A percentile compares a stretch with the other conserved stretches of the same genome.
Evolutionary conservation across 2,113 vertebrate species (phyloP).

Genomic region (Pseudolaguvia tuberculata): DNA sequence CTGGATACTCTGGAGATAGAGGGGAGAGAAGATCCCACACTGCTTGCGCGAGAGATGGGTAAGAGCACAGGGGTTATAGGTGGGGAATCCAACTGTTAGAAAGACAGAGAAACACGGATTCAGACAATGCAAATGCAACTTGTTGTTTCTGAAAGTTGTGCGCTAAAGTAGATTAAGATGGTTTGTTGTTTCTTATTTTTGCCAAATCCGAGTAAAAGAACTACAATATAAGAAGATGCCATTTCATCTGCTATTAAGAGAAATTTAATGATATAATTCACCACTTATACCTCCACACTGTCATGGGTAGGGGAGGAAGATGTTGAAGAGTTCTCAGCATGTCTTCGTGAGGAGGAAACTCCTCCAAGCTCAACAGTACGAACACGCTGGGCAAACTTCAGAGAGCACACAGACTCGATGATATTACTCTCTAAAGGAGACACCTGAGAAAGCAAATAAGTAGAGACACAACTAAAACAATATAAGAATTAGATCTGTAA

Average conservation of each 20-base stretch:
- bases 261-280: not conserved
- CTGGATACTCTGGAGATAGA: conserved; percentile 61
- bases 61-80: conserved; percentile 66
- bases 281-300: conserved; percentile 77
- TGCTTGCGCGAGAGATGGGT: conserved; percentile 71
- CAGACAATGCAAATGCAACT: not conserved
- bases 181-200: no score
- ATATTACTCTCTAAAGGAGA: conserved; percentile 80
- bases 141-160: not conserved
- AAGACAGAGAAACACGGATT: not conserved
- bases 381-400: conserved; percentile 92
- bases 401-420: conserved; percentile 87
- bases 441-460: conserved; percentile 63
- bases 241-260: no score
- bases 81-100: conserved; percentile 68
- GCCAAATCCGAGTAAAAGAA: no score
- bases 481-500: not conserved
- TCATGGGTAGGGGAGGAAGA: conserved; percentile 80
- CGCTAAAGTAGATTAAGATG: not conserved
- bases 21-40: conserved; percentile 67
- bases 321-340: conserved; percentile 74
- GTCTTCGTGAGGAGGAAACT: conserved; percentile 63
- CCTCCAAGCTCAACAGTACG: conserved; percentile 83
- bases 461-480: not conserved
- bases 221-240: no score